Conservation (phyloP, 2,797 vertebrate genomes). For the Lacerta bilineata region DNA sequence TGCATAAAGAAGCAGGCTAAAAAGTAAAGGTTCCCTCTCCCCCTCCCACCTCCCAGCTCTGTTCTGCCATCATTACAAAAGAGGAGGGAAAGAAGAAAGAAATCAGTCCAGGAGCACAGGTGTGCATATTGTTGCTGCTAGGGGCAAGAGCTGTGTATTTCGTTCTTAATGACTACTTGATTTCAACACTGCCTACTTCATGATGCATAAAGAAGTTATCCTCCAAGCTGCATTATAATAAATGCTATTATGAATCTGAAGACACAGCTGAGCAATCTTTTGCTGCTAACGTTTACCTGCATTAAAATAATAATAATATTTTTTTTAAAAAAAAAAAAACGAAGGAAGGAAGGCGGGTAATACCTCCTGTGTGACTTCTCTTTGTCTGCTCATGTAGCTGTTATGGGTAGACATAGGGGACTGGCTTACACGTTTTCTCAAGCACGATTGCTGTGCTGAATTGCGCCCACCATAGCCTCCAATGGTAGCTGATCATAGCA, state of each 20-base stretch:
- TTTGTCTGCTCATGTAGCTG: neutral
- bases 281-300: neutral
- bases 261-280: conserved; percentile 14
- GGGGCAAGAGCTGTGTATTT: conserved; percentile 41
- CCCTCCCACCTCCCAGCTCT: conserved; percentile 15
- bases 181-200: conserved; percentile 39
- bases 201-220: conserved; percentile 24
- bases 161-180: conserved; percentile 65
- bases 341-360: too few relatives aligned
- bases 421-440: neutral
- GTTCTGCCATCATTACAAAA: conserved; percentile 54
- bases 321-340: neutral
- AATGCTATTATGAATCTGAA: conserved; percentile 31
- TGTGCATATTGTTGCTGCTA: conserved; percentile 60
- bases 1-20: conserved; percentile 50
- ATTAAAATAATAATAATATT: neutral
- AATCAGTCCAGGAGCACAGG: conserved; percentile 49
- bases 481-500: neutral
- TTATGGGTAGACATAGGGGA: neutral
- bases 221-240: conserved; percentile 36
- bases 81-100: conserved; percentile 24
- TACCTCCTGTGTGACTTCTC: neutral
- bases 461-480: neutral
- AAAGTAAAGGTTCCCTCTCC: conserved; percentile 2
- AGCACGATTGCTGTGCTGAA: neutral